Evolutionary conservation across 1,140 invertebrate species (phyloP), one percentile per base, ranked within the genome.

Genomic region (Dinoponera quadriceps): DNA sequence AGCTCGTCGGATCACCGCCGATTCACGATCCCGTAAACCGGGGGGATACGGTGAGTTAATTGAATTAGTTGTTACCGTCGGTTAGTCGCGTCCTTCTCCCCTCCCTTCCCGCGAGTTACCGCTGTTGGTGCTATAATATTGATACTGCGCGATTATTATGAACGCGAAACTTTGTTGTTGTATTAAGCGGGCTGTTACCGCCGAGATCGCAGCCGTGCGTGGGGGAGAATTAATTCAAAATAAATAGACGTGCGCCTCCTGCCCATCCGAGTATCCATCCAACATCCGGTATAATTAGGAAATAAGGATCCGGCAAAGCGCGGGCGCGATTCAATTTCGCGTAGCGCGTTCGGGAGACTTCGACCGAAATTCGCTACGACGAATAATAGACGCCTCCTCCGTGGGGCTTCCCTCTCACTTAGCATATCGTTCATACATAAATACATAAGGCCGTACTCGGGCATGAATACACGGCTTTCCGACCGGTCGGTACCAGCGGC

Each of bases 371-470:
- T 73, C 33, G 11, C 55, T 27, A 48, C n/a, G 18, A 20, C 54
- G 33, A 60, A 74, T 60, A 74, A 74, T 60, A 60, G 71, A 59
- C 16, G 33, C 44, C 33, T 38, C 44, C 29, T 25, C 22, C 38
- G 22, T n/a, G 18, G 22, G 22, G 38, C 25, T 60, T 74, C 65
- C 25, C 11, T 33, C 38, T 38, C 29, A 72, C 71, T 72, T 82
- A 72, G 22, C 68, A 72, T 51, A 25, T 20, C 25, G 33, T 63
- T 82, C 48, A 63, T 65, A 65, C 69, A 73, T 82, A 82, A 65
- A 82, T 74, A 82, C 48, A 82, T 74, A 82, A 73, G 22, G 63
- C 16, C 57, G 18, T 60, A 60, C 55, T 72, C 20, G 77, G 48
- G 49, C 29, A 60, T 62, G 66, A 81, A 71, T 51, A 69, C 29